A percentile compares a stretch with the other conserved stretches of the same genome.
These are phyloP conservation scores for Saccopteryx bilineata DNA, from an alignment of 2,113 vertebrate genomes.

Conservation along the genomic window DNA sequence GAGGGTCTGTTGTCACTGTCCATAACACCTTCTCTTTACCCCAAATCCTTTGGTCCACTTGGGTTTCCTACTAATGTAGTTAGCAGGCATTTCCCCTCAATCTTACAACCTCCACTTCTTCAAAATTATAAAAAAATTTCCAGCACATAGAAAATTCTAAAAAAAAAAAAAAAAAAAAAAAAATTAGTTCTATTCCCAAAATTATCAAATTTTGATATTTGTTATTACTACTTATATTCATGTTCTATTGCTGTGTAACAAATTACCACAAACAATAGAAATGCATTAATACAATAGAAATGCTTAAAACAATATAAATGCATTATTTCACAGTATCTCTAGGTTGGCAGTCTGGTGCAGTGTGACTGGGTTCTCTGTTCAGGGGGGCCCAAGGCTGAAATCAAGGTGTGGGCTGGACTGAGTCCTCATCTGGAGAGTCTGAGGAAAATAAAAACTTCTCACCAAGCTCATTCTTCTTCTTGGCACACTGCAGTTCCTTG, in stretches of 20 bases:
- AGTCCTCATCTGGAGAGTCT: background rate
- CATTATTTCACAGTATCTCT: background rate
- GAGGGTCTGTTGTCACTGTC: background rate
- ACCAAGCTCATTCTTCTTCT: background rate
- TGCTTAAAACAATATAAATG: background rate
- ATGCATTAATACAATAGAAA: no score
- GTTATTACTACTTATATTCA: background rate
- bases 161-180: background rate
- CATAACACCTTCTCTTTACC: background rate
- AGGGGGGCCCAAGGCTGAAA: background rate
- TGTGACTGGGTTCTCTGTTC: background rate
- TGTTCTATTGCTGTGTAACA: background rate
- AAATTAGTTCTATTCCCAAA: background rate
- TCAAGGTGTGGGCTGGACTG: background rate
- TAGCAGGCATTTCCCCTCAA: background rate
- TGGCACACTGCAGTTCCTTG: background rate
- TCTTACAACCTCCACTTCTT: background rate
- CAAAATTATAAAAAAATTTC: background rate
- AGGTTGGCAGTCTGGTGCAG: background rate
- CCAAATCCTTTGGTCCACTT: background rate
- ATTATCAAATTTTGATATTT: slow-evolving; percentile 20
- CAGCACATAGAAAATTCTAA: background rate
- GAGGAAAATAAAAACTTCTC: background rate
- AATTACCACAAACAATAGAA: background rate
- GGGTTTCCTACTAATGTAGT: background rate